Evolutionary conservation across 2,113 vertebrate species (phyloP), one percentile per base, ranked within the genome.

Genomic region (Myotis brandtii): DNA sequence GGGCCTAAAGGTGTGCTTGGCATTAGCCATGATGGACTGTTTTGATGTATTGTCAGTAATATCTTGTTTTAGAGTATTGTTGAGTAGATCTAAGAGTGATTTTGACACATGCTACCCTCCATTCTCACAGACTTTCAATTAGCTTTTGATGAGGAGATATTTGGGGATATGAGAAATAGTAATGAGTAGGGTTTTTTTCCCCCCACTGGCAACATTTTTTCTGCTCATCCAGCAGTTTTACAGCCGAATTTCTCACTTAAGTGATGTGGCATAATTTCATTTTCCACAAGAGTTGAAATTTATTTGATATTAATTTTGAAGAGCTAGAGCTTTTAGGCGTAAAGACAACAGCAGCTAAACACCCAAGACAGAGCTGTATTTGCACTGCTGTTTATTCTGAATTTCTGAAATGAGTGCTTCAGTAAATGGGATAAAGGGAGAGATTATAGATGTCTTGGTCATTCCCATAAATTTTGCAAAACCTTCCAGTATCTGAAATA

Each of bases 401-500:
- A 95, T 73, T 93, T 62, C 82, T 76, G 37, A 88, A 96, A 75
- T 48, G 43, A 83, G 27, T 40, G 14, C 21, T 92, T 89, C 37
- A 37, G 34, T 80, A 62, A 34, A 79, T 48, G 11, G 77, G 69
- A 62, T 88, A 88, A 92, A 92, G 66, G 59, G 27, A 20, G 34
- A 52, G 80, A 91, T 91, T 93, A 88, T 7, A 81, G 73, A 93
- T 83, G 59, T 73, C 69, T 54, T 37, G 32, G 54, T 76, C 66
- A 48, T 52, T 86, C 64, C 69, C 40, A 82, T 93, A 94, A 89
- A 97, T 95, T 97, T 94, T 89, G 77, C 66, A 94, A 82, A 94
- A 82, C 50, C 77, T 93, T 32, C 9, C n/a, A 86, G 86, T 96
- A 95, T 91, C 81, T 94, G 84, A 88, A 95, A 79, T 50, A 94